These are phyloP conservation scores for Pipa parva DNA, from an alignment of 2,113 vertebrate species.

Conservation along the genomic window DNA sequence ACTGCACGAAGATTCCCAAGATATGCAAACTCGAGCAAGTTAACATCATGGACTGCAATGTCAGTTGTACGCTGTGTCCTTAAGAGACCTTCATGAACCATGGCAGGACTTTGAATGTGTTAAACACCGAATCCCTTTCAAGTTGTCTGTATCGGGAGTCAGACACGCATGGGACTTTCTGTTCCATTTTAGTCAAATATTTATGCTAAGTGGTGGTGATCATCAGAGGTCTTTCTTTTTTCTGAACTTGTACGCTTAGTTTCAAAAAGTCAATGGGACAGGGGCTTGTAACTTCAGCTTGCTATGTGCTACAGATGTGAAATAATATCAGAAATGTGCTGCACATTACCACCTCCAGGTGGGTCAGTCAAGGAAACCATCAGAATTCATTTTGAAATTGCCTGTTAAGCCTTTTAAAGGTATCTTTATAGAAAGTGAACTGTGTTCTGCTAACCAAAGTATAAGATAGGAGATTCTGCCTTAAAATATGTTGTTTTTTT, in stretches of 20 bases:
- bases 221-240: background rate
- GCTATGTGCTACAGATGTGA: background rate
- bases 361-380: background rate
- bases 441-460: slow-evolving; percentile 47
- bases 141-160: slow-evolving; percentile 28
- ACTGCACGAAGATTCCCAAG: slow-evolving; percentile 39
- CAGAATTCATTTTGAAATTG: background rate
- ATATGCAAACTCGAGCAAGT: slow-evolving; percentile 46
- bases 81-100: slow-evolving; percentile 1
- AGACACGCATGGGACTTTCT: background rate
- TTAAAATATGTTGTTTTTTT: slow-evolving; percentile 46
- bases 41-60: background rate
- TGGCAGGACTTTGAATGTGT: background rate
- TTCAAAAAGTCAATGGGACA: slow-evolving; percentile 7
- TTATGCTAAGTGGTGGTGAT: background rate
- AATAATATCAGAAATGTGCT: background rate
- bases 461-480: slow-evolving; percentile 52
- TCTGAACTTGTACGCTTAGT: slow-evolving; percentile 24
- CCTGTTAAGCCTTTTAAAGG: background rate
- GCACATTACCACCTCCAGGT: background rate
- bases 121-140: slow-evolving; percentile 37
- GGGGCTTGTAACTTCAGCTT: slow-evolving; percentile 40
- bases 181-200: slow-evolving; percentile 12
- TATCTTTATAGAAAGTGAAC: slow-evolving; percentile 31
- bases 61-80: slow-evolving; percentile 8